Base-by-base conservation (phyloP, 2,888 invertebrate species). In the Drosophila flavopinicola region DNA sequence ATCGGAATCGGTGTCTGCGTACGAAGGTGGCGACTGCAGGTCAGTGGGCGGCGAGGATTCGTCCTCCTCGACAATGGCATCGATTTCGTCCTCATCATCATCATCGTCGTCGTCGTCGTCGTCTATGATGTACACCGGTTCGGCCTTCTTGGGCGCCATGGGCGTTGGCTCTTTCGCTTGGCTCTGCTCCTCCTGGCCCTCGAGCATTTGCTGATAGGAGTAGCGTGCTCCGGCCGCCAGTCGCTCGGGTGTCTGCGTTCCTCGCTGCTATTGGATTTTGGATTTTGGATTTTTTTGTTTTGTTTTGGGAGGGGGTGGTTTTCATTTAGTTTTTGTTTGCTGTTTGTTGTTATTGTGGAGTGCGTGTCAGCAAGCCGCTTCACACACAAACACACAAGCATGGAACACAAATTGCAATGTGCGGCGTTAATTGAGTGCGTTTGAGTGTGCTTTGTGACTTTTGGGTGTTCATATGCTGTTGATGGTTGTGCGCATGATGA, bases 61-160 rank as follows among this genome's bases (percentile, higher is more conserved):
- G 0, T 65, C 58, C 6, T 76, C 72, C 9, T 76, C 85, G 5
- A 30, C 54, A 33, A 76, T 76, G 5, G 70, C 65, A 17, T 82
- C 73, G 11, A 74, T 72, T 6, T 78, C 77, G 1, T 87, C 85
- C 1, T 73, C 66, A 0, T 73, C 77, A 0, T 77, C 73, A 1
- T 84, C 85, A 0, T 80, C 42, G 5, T 29, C 29, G 1, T 32
- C 80, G 9, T 85, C 88, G 0, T 83, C 85, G 6, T 88, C 87
- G 41, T 88, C 89, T n/a, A 89, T 88, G 7, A 90, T 89, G 35
- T 88, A 89, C 1, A 90, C 85, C 0, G 87, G 84, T 45, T 90
- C 82, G 3, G 86, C 88, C 64, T 85, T 88, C 45, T 74, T 86
- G 15, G 76, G 58, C 51, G 42, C 57, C 17, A 44, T 23, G 5